Evolutionary conservation across 2,113 vertebrate species (phyloP), one percentile per base, ranked within the genome.

Genomic region (Phodopus roborovskii): DNA sequence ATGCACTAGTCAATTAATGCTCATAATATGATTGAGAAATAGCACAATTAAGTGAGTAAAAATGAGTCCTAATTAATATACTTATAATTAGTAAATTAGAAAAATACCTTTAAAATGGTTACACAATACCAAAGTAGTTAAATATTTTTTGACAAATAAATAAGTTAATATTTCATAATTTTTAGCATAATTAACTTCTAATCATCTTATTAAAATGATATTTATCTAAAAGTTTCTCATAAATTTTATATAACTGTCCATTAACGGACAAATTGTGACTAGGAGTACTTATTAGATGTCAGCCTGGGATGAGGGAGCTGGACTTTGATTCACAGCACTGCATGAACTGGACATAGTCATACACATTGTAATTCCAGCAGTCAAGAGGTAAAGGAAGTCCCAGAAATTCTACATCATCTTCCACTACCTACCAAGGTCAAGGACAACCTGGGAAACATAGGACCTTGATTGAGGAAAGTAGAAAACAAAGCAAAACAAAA

Each of bases 201-300:
- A 82, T 28, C 19, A 96, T 33, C 50, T 70, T 71, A 30, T 11
- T 77, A 87, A 88, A 93, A 30, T 74, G 15, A 13, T 50, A 81
- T 42, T 56, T 62, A 48, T 94, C 68, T 70, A 68, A 97, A 85
- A 70, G 91, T 17, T 6, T 87, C 36, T 96, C 28, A 17, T 75
- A 4, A 70, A 33, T 58, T 90, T n/a, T 58, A 22, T n/a, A 85
- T 89, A 30, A 58, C 45, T 88, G 78, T 89, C 2, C n/a, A 53
- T 50, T 85, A 83, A 74, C 28, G 15, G 50, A 56, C 42, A 71
- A 62, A 71, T 60, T 11, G 33, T 50, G 13, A 81, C 20, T 20
- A 5, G 3, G 3, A 22, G 3, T 33, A 92, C 58, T 70, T 83
- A 48, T 58, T 26, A 92, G 26, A 50, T 68, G 58, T 13, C 81